Percentiles rank a stretch among this genome's conserved stretches.
Evolutionary conservation across 2,113 vertebrate species (phyloP).

Genomic region (Apistogramma diplotaenia): DNA sequence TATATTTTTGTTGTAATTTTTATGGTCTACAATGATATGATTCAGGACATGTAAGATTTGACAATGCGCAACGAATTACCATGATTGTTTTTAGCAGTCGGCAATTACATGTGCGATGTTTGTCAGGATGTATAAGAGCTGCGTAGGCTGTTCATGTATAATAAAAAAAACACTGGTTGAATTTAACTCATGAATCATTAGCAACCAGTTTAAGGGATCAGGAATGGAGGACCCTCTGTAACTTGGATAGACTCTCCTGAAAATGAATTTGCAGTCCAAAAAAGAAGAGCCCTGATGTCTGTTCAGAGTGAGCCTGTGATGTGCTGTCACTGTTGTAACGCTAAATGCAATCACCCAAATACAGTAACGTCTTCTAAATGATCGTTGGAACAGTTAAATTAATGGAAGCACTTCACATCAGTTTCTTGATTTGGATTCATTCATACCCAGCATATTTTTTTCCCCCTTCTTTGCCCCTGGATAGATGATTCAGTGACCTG

Average conservation of each 20-base stretch:
- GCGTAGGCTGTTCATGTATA: background rate
- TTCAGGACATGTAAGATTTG: background rate
- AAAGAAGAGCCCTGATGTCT: background rate
- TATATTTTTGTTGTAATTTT: background rate
- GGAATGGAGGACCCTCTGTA: background rate
- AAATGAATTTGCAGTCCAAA: background rate
- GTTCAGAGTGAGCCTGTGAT: background rate
- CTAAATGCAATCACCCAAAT: background rate
- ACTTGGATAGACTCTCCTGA: background rate
- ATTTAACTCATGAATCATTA: background rate
- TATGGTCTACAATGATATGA: background rate
- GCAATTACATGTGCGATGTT: background rate
- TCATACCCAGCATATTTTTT: constrained; percentile 3
- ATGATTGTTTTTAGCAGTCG: background rate
- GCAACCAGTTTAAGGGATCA: background rate
- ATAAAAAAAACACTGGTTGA: background rate
- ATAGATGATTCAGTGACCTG: constrained; percentile 6
- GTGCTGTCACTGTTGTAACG: background rate
- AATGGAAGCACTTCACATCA: background rate
- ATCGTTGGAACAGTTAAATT: background rate
- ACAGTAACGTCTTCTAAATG: background rate
- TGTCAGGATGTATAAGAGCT: background rate
- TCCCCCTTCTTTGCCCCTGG: background rate
- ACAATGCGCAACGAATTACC: background rate
- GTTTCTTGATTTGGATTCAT: constrained; percentile 1